Evolutionary conservation across 92 coral and sea anemone genomes (phyloP).

Genomic region (Parazoanthus swiftii): DNA sequence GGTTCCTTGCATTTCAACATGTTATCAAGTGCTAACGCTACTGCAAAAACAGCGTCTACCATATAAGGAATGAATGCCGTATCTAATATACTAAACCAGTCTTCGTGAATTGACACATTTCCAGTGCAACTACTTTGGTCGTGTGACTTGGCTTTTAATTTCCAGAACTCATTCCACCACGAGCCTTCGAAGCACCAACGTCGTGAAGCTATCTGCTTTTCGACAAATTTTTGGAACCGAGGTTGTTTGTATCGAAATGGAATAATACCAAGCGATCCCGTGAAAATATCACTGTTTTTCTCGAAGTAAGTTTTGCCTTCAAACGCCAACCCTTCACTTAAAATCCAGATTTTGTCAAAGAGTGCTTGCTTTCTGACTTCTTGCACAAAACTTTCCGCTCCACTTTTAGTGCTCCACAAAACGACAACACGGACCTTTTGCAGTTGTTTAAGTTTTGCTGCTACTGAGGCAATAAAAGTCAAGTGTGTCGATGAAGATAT

Average conservation of each 20-base stretch:
- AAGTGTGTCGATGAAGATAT: conserved; percentile 21
- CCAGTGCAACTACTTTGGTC: no score
- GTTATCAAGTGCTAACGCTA: neutral
- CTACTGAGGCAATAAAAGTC: conserved; percentile 45
- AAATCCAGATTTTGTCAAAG: conserved; percentile 39
- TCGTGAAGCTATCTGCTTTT: no score
- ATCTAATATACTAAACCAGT: no score
- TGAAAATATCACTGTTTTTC: no score
- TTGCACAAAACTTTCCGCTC: conserved; percentile 51
- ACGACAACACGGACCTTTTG: conserved; percentile 53
- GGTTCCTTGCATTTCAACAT: neutral
- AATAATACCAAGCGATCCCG: no score
- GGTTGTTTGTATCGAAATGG: no score
- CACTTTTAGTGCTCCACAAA: conserved; percentile 60
- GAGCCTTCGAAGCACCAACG: no score
- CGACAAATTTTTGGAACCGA: no score
- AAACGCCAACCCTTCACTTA: conserved; percentile 53
- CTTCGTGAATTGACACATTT: no score
- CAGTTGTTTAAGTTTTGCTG: conserved; percentile 49
- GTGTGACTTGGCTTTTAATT: no score
- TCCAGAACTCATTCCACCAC: no score
- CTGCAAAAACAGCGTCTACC: neutral
- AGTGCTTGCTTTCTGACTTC: conserved; percentile 52
- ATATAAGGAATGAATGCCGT: no score
- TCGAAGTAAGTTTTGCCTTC: conserved; percentile 46